Evolutionary conservation across 2,888 invertebrate species (phyloP).

Genomic region (Malacosoma neustria): DNA sequence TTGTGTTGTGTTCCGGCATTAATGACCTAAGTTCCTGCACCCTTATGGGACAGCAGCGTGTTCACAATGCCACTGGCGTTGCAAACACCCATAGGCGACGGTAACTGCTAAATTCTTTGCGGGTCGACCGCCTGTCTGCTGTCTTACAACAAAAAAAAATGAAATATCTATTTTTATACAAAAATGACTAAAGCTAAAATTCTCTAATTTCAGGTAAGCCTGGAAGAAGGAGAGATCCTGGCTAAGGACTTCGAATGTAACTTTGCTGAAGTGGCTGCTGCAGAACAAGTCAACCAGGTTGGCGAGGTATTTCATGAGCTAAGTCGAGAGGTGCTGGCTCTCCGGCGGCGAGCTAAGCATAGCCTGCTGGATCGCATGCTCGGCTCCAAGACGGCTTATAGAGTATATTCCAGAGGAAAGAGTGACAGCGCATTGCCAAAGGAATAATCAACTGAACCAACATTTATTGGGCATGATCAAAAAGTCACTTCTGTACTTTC

Average conservation of each 20-base stretch:
- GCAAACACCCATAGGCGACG: too few relatives aligned
- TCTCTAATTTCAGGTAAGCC: conserved; percentile 74
- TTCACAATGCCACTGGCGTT: too few relatives aligned
- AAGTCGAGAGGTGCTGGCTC: conserved; percentile 86
- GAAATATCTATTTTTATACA: too few relatives aligned
- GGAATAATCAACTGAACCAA: conserved; percentile 76
- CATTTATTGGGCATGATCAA: too few relatives aligned
- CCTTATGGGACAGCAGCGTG: too few relatives aligned
- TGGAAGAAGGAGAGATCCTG: conserved; percentile 90
- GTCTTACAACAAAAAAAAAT: too few relatives aligned
- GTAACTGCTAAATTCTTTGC: too few relatives aligned
- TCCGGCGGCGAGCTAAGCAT: conserved; percentile 88
- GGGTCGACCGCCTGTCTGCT: too few relatives aligned
- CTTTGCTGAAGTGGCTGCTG: conserved; percentile 91
- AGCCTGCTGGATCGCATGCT: conserved; percentile 89
- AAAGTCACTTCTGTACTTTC: too few relatives aligned
- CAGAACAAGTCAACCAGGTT: conserved; percentile 89
- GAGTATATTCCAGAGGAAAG: conserved; percentile 88
- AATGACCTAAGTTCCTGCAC: too few relatives aligned
- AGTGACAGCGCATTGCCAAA: conserved; percentile 92
- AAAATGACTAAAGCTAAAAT: too few relatives aligned
- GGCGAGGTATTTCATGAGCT: conserved; percentile 90
- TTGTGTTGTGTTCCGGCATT: too few relatives aligned
- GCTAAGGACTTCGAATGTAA: conserved; percentile 92
- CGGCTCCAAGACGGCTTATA: conserved; percentile 81